phyloP scores from a whole-genome alignment of 2,888 invertebrate species.

The Drosophila nr. fundita region DNA sequence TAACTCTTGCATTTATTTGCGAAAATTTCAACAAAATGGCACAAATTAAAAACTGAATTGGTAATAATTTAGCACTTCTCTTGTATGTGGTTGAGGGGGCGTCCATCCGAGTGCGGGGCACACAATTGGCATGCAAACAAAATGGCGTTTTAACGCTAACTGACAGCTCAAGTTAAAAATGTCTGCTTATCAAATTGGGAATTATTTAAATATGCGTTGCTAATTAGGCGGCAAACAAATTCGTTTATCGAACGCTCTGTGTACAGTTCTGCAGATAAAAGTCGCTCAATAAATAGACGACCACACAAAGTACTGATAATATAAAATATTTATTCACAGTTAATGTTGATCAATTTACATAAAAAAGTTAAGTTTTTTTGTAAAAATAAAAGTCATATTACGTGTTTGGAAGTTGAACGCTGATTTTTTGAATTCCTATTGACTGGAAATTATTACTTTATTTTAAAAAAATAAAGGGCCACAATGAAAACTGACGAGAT shows the following conservation, averaged over 20 bases:
- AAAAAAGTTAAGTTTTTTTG: neutral
- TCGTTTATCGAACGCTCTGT: conserved; percentile 54
- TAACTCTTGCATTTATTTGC: conserved; percentile 77
- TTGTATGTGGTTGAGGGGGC: neutral
- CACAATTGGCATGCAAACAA: conserved; percentile 69
- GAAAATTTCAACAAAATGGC: conserved; percentile 66
- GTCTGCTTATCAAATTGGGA: conserved; percentile 82
- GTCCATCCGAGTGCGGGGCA: neutral
- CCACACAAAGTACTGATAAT: neutral
- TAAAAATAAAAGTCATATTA: neutral
- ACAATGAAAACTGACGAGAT: neutral
- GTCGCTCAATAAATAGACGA: conserved; percentile 2
- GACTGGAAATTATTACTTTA: neutral
- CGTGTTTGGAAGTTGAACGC: neutral
- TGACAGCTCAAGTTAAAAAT: conserved; percentile 81
- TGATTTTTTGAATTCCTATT: neutral
- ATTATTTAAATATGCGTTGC: conserved; percentile 82
- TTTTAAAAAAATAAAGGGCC: neutral
- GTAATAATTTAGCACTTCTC: conserved; percentile 80
- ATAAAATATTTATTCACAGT: neutral
- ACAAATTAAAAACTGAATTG: conserved; percentile 80
- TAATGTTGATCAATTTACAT: neutral
- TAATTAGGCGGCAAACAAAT: conserved; percentile 80
- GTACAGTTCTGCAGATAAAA: conserved; percentile 27
- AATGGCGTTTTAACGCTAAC: conserved; percentile 79